These are phyloP conservation scores for Drosophila paranaensis DNA, from an alignment of 2,888 invertebrate species.

Conservation along the genomic window DNA sequence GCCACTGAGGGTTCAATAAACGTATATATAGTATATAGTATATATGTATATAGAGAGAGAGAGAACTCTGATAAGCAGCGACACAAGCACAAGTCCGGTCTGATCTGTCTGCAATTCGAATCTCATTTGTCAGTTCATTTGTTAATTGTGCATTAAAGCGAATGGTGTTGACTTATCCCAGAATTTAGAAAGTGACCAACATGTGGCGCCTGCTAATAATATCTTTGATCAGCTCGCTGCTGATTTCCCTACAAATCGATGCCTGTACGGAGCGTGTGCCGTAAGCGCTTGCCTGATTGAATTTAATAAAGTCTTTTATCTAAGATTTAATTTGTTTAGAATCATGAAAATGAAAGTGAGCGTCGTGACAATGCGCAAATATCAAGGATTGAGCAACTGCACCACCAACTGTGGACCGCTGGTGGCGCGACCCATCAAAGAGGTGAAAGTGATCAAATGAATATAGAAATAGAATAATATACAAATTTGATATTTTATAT, in stretches of 20 bases:
- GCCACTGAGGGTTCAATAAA: slow-evolving; percentile 79
- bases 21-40: slow-evolving; percentile 83
- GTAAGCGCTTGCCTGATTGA: slow-evolving; percentile 66
- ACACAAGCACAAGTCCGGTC: slow-evolving; percentile 38
- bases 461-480: no score
- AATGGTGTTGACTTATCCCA: slow-evolving; percentile 34
- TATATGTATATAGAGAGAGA: background rate
- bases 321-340: slow-evolving; percentile 48
- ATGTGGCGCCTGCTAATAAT: slow-evolving; percentile 53
- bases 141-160: slow-evolving; percentile 46
- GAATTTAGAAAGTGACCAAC: background rate
- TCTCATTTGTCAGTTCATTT: slow-evolving; percentile 58
- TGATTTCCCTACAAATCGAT: slow-evolving; percentile 26
- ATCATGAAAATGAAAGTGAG: slow-evolving; percentile 70
- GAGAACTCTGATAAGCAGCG: slow-evolving; percentile 39
- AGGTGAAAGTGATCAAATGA: slow-evolving; percentile 49
- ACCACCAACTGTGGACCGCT: slow-evolving; percentile 67
- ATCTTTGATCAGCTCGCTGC: slow-evolving; percentile 9
- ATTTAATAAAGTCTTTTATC: background rate
- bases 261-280: slow-evolving; percentile 76
- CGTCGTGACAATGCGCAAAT: slow-evolving; percentile 80
- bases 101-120: slow-evolving; percentile 50
- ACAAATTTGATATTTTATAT: no score
- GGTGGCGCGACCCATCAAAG: slow-evolving; percentile 72
- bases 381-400: slow-evolving; percentile 58